Percentiles rank a stretch among this genome's conserved stretches.
Evolutionary conservation across 2,888 invertebrate species (phyloP).

Genomic region (Cantharis rufa): DNA sequence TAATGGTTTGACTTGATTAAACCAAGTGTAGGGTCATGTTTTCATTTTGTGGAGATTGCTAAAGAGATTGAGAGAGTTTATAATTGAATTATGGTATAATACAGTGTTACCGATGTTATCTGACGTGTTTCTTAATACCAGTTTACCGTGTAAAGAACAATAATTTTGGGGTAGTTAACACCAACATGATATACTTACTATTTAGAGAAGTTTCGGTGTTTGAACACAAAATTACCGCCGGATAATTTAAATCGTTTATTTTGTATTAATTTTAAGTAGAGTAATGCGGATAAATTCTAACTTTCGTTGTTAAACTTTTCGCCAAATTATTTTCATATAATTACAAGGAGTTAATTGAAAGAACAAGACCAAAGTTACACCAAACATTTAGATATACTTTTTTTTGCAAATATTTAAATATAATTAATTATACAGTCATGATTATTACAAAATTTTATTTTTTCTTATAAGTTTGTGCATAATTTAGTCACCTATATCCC

Average conservation of each 20-base stretch:
- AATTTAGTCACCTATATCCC: too few relatives aligned
- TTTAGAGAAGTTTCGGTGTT: background rate
- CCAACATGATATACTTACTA: background rate
- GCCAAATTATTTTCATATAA: background rate
- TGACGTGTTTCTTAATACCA: background rate
- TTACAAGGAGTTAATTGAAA: background rate
- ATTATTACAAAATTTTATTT: background rate
- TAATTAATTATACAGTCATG: background rate
- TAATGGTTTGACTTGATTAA: background rate
- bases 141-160: background rate
- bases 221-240: background rate
- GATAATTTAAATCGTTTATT: background rate
- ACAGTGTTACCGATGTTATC: background rate
- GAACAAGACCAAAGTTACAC: background rate
- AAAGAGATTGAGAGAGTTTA: background rate
- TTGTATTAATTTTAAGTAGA: background rate
- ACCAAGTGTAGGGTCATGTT: background rate
- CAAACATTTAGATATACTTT: background rate
- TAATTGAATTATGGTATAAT: background rate
- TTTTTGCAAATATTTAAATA: too few relatives aligned
- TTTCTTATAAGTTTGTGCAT: background rate
- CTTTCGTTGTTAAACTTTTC: background rate
- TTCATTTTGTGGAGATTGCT: background rate
- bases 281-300: background rate
- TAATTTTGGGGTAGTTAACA: background rate